Percentiles rank a stretch among this genome's conserved stretches.
These are phyloP conservation scores for Pristionchus maxplancki DNA, from an alignment of 2,888 invertebrate genomes.

Conservation along the genomic window DNA sequence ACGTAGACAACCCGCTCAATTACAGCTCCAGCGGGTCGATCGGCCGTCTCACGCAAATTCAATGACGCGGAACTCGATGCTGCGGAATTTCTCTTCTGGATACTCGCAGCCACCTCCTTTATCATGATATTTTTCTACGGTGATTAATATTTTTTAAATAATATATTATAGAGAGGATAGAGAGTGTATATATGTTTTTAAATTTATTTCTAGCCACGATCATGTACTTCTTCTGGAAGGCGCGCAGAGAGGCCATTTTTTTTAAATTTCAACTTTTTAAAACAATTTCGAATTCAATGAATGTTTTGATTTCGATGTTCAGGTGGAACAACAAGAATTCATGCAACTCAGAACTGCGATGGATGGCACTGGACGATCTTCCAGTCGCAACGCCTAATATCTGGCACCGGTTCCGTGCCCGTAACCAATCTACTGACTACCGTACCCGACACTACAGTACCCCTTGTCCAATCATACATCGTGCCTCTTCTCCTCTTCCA, in stretches of 20 bases:
- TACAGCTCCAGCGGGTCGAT: background rate
- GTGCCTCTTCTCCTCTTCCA: background rate
- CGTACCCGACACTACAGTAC: background rate
- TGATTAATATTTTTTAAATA: no score
- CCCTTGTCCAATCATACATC: background rate
- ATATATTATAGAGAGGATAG: no score
- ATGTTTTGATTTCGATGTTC: background rate
- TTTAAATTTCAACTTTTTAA: background rate
- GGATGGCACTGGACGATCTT: no score
- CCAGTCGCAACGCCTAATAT: background rate
- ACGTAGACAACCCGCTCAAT: no score
- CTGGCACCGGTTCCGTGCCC: no score
- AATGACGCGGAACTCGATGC: background rate
- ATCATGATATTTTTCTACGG: no score
- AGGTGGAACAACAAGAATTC: background rate
- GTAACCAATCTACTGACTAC: background rate
- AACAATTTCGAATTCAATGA: background rate
- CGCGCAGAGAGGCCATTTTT: background rate
- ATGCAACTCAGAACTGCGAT: background rate
- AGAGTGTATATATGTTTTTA: no score
- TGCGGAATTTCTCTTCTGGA: no score
- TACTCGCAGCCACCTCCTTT: no score
- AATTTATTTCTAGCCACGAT: no score
- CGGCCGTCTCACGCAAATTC: background rate
- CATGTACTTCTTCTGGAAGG: background rate